A percentile compares a stretch with the other conserved stretches of the same genome.
Evolutionary conservation across 2,797 vertebrate genomes (phyloP).

Genomic region (Falco rusticolus): DNA sequence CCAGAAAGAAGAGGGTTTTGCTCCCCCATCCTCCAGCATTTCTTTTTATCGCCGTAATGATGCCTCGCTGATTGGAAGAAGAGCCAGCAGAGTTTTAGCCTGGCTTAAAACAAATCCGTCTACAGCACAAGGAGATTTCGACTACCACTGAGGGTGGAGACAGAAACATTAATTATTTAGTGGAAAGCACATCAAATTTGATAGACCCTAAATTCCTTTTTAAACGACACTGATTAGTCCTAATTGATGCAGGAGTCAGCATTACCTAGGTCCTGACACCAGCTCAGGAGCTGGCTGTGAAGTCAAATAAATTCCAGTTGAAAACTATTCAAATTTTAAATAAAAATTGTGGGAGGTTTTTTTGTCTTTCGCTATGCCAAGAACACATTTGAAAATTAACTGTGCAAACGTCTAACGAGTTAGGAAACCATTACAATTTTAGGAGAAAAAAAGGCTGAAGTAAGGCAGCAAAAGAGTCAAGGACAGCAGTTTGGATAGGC

Average conservation of each 20-base stretch:
- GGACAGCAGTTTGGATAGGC: background rate
- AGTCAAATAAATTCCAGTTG: background rate
- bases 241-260: background rate
- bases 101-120: constrained; percentile 2
- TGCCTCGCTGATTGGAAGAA: background rate
- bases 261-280: background rate
- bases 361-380: background rate
- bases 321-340: background rate
- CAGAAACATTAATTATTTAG: background rate
- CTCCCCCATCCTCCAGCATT: background rate
- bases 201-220: background rate
- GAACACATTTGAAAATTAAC: background rate
- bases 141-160: background rate
- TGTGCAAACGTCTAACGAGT: background rate
- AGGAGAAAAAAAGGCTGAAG: background rate
- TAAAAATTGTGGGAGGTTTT: accelerated
- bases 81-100: background rate
- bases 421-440: background rate
- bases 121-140: background rate
- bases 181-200: background rate
- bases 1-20: background rate
- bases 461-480: background rate
- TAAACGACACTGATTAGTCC: background rate
- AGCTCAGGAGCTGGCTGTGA: background rate
- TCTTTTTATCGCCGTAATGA: background rate